phyloP scores from a whole-genome alignment of 2,113 vertebrate genomes.

The Cyphomyrus plagiostoma region DNA sequence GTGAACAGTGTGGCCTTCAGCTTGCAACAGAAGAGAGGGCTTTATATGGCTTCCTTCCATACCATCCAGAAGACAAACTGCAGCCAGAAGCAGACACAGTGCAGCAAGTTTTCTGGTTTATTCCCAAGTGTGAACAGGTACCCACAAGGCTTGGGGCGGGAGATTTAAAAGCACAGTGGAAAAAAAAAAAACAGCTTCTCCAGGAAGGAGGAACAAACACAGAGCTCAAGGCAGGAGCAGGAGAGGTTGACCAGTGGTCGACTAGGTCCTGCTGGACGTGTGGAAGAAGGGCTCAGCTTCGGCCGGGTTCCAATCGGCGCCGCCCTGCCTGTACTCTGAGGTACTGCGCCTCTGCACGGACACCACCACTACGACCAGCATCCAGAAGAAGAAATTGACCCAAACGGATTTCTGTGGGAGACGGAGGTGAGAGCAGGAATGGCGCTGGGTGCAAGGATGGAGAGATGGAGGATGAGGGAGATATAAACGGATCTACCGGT shows the following conservation, averaged over 20 bases:
- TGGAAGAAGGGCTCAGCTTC: slow-evolving; percentile 65
- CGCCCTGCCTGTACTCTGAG: slow-evolving; percentile 16
- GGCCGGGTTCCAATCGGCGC: slow-evolving; percentile 17
- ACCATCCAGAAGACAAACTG: not conserved
- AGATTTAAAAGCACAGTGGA: not conserved
- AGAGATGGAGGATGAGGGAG: not conserved
- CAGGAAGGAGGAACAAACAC: not conserved
- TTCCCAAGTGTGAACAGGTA: not conserved
- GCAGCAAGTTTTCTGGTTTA: not conserved
- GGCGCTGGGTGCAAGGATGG: not conserved
- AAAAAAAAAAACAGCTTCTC: not conserved
- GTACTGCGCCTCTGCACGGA: slow-evolving; percentile 48
- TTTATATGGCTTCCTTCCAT: not conserved
- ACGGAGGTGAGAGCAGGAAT: not conserved
- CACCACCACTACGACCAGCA: slow-evolving; percentile 58
- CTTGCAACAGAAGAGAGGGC: not conserved
- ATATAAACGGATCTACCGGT: not conserved
- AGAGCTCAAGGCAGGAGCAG: not conserved
- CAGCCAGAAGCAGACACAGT: not conserved
- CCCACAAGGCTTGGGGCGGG: too few relatives aligned
- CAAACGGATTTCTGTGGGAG: slow-evolving; percentile 62
- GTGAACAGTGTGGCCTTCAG: not conserved
- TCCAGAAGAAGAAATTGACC: slow-evolving; percentile 77
- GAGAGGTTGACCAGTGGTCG: not conserved
- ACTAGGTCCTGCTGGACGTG: slow-evolving; percentile 37